Percentiles rank a stretch among this genome's conserved stretches.
Conservation (phyloP, 2,113 vertebrate species). For the Cichladusa arquata region DNA sequence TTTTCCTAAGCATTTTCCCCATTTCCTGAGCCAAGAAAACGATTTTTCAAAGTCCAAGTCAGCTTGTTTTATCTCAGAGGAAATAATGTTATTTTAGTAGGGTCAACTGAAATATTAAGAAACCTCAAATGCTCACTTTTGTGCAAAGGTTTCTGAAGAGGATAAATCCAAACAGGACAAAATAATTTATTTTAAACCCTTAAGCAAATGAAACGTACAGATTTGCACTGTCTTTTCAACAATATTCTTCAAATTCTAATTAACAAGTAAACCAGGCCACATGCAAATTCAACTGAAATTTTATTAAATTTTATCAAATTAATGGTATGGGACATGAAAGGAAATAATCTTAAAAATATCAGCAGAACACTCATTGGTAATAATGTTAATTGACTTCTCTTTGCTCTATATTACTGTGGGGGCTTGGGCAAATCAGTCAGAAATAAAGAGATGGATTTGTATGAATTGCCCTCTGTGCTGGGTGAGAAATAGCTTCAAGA, state of each 20-base stretch:
- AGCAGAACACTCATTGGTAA: not conserved
- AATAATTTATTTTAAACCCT: not conserved
- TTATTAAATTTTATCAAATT: constrained; percentile 4
- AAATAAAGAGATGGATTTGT: not conserved
- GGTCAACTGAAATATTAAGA: not conserved
- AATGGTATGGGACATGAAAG: constrained; percentile 5
- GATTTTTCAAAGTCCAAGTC: constrained; percentile 4
- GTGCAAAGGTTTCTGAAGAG: not conserved
- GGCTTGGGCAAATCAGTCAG: not conserved
- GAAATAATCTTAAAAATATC: not conserved
- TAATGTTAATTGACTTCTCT: not conserved
- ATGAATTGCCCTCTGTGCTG: not conserved
- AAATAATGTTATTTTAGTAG: not conserved
- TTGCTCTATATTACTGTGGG: not conserved
- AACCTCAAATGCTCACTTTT: not conserved
- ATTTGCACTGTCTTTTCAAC: not conserved
- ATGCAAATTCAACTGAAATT: constrained; percentile 21
- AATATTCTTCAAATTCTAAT: not conserved
- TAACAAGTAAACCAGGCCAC: not conserved
- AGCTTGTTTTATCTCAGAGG: not conserved
- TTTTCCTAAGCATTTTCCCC: not conserved
- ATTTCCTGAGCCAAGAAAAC: not conserved
- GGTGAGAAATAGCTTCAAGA: not conserved
- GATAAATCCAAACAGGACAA: not conserved
- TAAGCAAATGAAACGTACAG: not conserved